Evolutionary conservation across 2,113 vertebrate species (phyloP), one percentile per base, ranked within the genome.

Genomic region (Sphaerodactylus townsendi): DNA sequence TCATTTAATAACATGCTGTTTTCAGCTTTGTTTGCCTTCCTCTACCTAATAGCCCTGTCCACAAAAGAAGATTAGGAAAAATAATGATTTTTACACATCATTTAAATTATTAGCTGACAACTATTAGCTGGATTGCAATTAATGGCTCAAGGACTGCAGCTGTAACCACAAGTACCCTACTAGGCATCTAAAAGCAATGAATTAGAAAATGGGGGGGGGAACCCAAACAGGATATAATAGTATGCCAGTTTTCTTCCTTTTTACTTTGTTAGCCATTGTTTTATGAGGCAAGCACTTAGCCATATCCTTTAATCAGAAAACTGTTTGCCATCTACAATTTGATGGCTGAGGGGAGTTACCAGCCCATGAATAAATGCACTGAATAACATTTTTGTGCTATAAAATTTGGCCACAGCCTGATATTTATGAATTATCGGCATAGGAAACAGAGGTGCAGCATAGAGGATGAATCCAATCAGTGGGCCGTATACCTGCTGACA

Each of bases 1-100:
- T 23, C 71, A 56, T 62, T 77, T 78, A 71, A 46, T 56, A 83
- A 59, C 0, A 0, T 44, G 30, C 56, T 41, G 50, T 81, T 90
- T 86, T 72, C 81, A 88, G 72, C 44, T 72, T 65, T 33, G 9
- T 59, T 84, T 79, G 75, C 79, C 85, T 33, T 37, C n/a, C 25
- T 46, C 19, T 85, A 59, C 64, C 71, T 82, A 88, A 84, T 59
- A 92, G 89, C 73, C 78, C 59, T 86, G 71, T 62, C 83, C 73
- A 78, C 74, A 33, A 23, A 71, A 75, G 44, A 77, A 39, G 86
- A 91, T 92, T 91, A 90, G 92, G 81, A 70, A 73, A 77, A 53
- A 82, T 75, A 53, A 77, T 80, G 65, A 71, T 78, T 90, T 87
- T 81, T 83, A 76, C 33, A 85, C 80, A 80, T 53, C 62, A 5